A percentile compares a stretch with the other conserved stretches of the same genome.
These are phyloP conservation scores for Euleptes europaea DNA, from an alignment of 2,113 vertebrate species.

Conservation along the genomic window DNA sequence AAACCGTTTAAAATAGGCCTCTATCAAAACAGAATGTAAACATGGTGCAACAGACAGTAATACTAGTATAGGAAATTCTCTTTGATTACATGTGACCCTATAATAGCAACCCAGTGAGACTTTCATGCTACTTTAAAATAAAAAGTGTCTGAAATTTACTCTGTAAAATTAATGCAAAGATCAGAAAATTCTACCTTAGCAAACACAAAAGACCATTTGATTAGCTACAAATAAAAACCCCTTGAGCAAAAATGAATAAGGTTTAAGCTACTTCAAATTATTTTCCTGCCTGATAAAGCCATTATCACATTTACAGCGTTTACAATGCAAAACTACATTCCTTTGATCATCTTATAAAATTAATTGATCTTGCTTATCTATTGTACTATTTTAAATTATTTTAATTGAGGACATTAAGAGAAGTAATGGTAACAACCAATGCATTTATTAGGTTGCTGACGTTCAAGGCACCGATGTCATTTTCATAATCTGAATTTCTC, in stretches of 20 bases:
- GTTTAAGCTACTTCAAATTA: constrained; percentile 75
- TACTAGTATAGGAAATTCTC: constrained; percentile 23
- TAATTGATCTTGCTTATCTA: constrained; percentile 90
- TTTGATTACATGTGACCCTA: constrained; percentile 47
- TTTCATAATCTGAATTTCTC: constrained; percentile 86
- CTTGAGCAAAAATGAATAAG: constrained; percentile 74
- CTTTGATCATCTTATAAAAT: constrained; percentile 87
- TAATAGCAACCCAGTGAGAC: constrained; percentile 52
- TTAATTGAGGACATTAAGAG: constrained; percentile 89
- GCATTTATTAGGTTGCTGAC: constrained; percentile 79
- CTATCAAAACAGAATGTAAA: neutral
- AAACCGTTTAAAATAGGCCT: constrained; percentile 10
- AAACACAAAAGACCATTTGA: constrained; percentile 75
- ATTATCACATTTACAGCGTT: constrained; percentile 77
- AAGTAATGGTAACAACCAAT: constrained; percentile 86
- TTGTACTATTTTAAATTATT: constrained; percentile 89
- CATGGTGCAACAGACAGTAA: constrained; percentile 3
- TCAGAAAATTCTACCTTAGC: constrained; percentile 71
- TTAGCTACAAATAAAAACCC: constrained; percentile 77
- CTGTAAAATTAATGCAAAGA: constrained; percentile 71
- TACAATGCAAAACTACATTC: constrained; percentile 79
- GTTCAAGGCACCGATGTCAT: constrained; percentile 74
- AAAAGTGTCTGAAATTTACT: constrained; percentile 52
- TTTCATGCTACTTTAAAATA: constrained; percentile 48
- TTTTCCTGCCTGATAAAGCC: constrained; percentile 78